Base-by-base conservation (phyloP, 2,888 invertebrate species). In the Acanthacorydalis orientalis region DNA sequence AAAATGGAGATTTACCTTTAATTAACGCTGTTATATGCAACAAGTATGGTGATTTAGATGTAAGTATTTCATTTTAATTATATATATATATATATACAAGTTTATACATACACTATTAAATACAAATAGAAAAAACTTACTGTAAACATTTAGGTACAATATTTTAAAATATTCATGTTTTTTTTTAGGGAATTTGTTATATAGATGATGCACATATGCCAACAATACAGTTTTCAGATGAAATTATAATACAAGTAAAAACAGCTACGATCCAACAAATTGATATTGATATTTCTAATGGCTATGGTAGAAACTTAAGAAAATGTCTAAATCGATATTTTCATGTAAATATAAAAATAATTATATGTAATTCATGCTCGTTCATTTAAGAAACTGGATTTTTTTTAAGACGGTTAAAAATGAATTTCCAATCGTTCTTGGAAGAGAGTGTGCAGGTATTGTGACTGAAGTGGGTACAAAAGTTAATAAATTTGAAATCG, bases 401-500 rank as follows among this genome's bases (percentile, higher is more conserved):
- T 51, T 33, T 53, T 46, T 48, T 46, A 53, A 62, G 61, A 53
- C 66, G 62, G 63, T 59, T 51, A 58, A 62, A 43, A 62, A 63
- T 39, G 68, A 68, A 51, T 59, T 73, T 51, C 77, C 78, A 12
- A 65, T 78, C 43, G 69, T 71, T 41, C 59, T 79, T 34, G 80
- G 80, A 1, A 67, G 79, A 52, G 77, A 76, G 57, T 77, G 78
- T 57, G 65, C 76, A 9, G 80, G 80, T 32, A 59, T 77, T 37
- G 68, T 79, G 9, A 64, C 73, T 16, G 77, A 76, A 52, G 67
- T 77, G 40, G 79, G 79, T n/a, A 65, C 63, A 51, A 65, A 66
- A 52, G 77, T 78, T 7, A 65, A 64, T 23, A 64, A 70, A 49
- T 68, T 78, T 53, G 74, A 77, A 55, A 66, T 76, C 16, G 78